Evolutionary conservation across 2,888 invertebrate species (phyloP), one percentile per base, ranked within the genome.

Genomic region (Cartodere bifasciata): DNA sequence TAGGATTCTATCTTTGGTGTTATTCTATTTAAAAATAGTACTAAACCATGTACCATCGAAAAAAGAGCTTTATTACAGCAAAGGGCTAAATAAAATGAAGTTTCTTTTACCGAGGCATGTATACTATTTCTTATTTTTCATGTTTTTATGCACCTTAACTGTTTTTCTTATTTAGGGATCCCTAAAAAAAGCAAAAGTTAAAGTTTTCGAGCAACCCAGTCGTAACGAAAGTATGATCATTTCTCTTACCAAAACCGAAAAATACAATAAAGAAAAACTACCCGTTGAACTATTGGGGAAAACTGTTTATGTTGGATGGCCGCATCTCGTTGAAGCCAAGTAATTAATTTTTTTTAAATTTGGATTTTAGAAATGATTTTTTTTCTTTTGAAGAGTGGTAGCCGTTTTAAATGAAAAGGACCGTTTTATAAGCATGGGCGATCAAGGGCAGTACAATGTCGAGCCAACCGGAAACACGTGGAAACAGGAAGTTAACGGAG

Each of bases 201-300:
- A 76, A 57, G 90, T 97, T 2, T 97, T 97, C 59, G 87, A 92
- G 46, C 76, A 77, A 53, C 69, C 73, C 13, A 85, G 87, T 13
- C 68, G 81, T 31, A 75, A 75, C 37, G 82, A 85, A 34, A 94
- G 75, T 53, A 78, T 90, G 75, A 76, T 94, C 23, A 56, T 95
- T 6, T 60, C 68, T 28, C 62, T 88, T n/a, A 48, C 67, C 4
- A 58, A 55, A 1, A 59, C 63, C 0, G 45, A 60, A 2, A 34
- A 45, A 16, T 47, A 44, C 20, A 58, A 67, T 32, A 55, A 63
- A 41, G 40, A 13, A 1, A 20, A 29, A 16, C 38, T 50, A 16
- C 52, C 51, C 3, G 34, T 43, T 4, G 65, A 77, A 23, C 55
- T 81, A 20, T 55, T 94, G 7, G 85, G 83, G 1, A 73, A 77